Conservation (phyloP, 1,140 invertebrate species). For the Dinoponera quadriceps region DNA sequence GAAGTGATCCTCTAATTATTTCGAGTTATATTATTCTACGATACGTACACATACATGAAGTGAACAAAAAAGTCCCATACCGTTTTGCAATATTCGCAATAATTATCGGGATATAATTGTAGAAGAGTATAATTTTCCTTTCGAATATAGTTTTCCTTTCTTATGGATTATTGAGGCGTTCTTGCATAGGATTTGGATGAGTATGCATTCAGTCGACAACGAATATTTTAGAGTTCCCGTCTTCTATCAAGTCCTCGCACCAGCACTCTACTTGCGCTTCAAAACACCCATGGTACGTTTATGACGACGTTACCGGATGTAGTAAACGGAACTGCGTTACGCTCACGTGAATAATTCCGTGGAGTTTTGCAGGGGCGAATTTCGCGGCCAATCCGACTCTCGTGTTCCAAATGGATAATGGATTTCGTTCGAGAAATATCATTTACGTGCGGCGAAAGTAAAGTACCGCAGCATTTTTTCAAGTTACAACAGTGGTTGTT, state of each 20-base stretch:
- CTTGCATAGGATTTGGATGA: not conserved
- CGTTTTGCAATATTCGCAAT: no score
- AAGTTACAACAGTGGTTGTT: no score
- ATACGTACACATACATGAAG: no score
- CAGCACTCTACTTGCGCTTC: conserved; percentile 3
- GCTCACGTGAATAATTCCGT: conserved; percentile 25
- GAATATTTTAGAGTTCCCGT: not conserved
- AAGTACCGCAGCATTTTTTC: no score
- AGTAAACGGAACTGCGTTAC: conserved; percentile 37
- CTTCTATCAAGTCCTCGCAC: not conserved
- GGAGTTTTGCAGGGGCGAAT: not conserved
- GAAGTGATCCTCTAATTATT: no score
- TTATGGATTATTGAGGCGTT: not conserved
- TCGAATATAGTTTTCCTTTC: no score
- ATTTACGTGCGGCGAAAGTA: no score
- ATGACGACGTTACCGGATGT: not conserved
- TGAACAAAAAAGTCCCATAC: no score
- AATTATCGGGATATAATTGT: no score
- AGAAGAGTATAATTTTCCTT: no score
- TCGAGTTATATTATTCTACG: no score
- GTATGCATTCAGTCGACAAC: not conserved
- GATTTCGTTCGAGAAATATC: no score
- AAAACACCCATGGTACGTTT: not conserved
- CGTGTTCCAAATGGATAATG: not conserved
- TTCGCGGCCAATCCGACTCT: not conserved